Conservation (phyloP, 2,797 vertebrate genomes). For the Characodon lateralis region DNA sequence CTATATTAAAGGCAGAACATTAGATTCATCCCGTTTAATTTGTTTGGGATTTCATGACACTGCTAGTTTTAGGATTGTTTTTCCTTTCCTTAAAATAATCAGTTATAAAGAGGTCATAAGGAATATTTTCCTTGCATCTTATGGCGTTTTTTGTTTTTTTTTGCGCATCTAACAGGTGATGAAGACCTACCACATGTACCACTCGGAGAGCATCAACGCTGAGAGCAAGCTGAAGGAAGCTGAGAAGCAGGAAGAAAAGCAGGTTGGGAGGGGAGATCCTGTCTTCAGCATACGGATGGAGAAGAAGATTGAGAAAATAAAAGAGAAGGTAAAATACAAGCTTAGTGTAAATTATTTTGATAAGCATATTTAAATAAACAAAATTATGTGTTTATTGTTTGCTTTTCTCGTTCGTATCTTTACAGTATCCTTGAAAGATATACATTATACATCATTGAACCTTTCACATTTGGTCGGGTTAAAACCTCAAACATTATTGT, state of each 20-base stretch:
- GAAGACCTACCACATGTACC: slow-evolving; percentile 99
- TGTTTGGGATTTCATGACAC: slow-evolving; percentile 25
- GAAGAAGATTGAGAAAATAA: slow-evolving; percentile 99
- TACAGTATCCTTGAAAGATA: neutral
- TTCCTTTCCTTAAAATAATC: neutral
- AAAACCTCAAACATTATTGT: neutral
- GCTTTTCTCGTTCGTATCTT: neutral
- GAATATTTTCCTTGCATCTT: neutral
- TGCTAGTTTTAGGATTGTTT: neutral
- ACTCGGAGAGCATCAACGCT: slow-evolving; percentile 95
- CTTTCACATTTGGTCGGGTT: neutral
- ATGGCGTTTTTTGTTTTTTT: neutral
- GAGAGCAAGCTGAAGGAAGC: slow-evolving; percentile 98
- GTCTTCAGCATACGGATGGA: slow-evolving; percentile 93
- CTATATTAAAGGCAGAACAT: slow-evolving; percentile 20
- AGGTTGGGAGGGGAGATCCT: slow-evolving; percentile 90
- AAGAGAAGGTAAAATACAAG: slow-evolving; percentile 86
- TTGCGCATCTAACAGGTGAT: slow-evolving; percentile 86
- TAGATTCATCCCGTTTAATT: slow-evolving; percentile 46
- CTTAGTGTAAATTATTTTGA: neutral
- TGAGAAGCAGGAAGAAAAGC: slow-evolving; percentile 97
- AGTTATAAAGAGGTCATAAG: neutral
- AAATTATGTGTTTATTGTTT: neutral
- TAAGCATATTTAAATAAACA: neutral
- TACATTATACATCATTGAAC: neutral